Conservation (phyloP, 2,113 vertebrate genomes). For the Erythrolamprus reginae region DNA sequence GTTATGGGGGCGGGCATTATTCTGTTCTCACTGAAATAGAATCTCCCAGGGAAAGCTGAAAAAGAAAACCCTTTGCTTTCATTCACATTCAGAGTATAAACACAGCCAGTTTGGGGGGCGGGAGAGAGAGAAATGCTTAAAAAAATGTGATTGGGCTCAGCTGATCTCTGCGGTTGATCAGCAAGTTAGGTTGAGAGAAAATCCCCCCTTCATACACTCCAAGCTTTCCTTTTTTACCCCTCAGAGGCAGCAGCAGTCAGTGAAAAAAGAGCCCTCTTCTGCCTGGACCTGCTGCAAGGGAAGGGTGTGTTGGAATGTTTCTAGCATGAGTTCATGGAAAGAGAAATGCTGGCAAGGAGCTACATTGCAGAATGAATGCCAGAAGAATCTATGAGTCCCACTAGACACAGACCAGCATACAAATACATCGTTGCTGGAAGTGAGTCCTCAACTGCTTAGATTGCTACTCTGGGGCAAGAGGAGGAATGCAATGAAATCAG, state of each 20-base stretch:
- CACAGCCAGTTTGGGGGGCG: neutral
- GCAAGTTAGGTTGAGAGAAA: neutral
- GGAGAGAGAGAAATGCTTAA: neutral
- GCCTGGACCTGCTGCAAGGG: neutral
- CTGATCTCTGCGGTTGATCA: neutral
- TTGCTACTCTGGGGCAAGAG: neutral
- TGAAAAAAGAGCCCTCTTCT: slow-evolving; percentile 1
- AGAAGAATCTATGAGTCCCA: slow-evolving; percentile 14
- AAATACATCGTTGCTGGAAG: neutral
- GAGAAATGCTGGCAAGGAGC: neutral
- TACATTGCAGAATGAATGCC: neutral
- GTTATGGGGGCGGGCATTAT: neutral
- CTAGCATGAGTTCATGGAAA: slow-evolving; percentile 21
- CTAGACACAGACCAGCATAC: neutral
- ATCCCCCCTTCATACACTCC: neutral
- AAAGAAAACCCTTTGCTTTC: neutral
- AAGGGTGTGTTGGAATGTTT: slow-evolving; percentile 13
- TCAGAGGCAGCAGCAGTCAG: neutral
- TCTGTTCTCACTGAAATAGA: neutral
- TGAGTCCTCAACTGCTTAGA: neutral
- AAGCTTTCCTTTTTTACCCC: neutral
- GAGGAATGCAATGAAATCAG: slow-evolving; percentile 16
- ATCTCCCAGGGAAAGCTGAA: neutral
- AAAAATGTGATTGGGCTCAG: neutral
- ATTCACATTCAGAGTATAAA: neutral